Evolutionary conservation across 2,113 vertebrate species (phyloP).

Genomic region (Typhlomys cinereus): DNA sequence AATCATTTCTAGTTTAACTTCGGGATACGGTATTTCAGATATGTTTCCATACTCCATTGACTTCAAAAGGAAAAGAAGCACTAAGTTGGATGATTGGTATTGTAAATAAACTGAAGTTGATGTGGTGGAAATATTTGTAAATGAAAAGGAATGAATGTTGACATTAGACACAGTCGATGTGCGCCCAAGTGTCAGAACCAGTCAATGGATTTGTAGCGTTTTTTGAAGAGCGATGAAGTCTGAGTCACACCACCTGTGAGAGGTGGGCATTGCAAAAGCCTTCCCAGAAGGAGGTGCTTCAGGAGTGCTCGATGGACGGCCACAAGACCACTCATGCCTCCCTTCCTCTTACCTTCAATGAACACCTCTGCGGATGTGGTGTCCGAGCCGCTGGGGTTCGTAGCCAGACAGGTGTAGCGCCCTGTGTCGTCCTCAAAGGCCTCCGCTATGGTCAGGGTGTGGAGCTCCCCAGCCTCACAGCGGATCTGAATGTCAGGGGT

Average conservation of each 20-base stretch:
- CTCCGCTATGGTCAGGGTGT: slow-evolving; percentile 94
- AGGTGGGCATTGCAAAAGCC: neutral
- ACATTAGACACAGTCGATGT: neutral
- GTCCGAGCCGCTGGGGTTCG: slow-evolving; percentile 94
- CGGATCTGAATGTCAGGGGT: slow-evolving; percentile 94
- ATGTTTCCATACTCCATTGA: slow-evolving; percentile 21
- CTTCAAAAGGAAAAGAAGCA: slow-evolving; percentile 45
- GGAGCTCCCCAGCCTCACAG: slow-evolving; percentile 89
- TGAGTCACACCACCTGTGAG: neutral
- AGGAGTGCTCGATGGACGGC: neutral
- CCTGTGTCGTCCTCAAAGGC: slow-evolving; percentile 99
- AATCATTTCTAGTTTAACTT: neutral
- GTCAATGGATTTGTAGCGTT: neutral
- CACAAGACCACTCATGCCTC: neutral
- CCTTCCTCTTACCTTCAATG: slow-evolving; percentile 92
- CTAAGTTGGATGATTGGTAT: neutral
- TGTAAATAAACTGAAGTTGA: slow-evolving; percentile 22
- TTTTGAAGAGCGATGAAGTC: neutral
- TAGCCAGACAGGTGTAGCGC: slow-evolving; percentile 96
- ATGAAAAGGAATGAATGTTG: neutral
- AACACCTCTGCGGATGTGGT: slow-evolving; percentile 98
- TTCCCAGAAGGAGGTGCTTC: fast-evolving
- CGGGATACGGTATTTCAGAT: neutral
- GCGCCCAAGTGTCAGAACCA: neutral
- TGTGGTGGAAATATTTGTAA: neutral